Percentiles rank a stretch among this genome's conserved stretches.
These are phyloP conservation scores for Philotrypesis tridentata DNA, from an alignment of 1,140 invertebrate genomes.

Conservation along the genomic window DNA sequence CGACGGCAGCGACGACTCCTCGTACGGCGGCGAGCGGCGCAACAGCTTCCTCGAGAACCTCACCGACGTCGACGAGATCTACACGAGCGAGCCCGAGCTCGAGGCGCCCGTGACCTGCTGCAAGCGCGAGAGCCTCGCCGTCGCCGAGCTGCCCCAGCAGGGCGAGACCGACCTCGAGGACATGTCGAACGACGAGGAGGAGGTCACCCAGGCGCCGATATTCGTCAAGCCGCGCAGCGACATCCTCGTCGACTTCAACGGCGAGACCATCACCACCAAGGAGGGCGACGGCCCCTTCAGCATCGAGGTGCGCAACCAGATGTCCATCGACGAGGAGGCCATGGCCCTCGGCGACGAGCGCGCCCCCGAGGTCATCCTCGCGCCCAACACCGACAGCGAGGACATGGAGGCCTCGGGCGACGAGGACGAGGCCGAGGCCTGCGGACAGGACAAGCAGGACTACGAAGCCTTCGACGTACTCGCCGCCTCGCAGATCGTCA, in stretches of 20 bases:
- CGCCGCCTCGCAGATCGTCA: slow-evolving; percentile 64
- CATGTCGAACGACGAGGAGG: slow-evolving; percentile 64
- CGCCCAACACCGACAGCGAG: slow-evolving; percentile 67
- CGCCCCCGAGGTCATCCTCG: slow-evolving; percentile 57
- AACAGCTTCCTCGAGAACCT: slow-evolving; percentile 63
- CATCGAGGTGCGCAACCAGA: slow-evolving; percentile 67
- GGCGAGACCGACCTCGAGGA: slow-evolving; percentile 70
- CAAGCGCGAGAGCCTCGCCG: slow-evolving; percentile 43
- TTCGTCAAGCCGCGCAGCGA: slow-evolving; percentile 58
- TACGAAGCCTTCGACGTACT: slow-evolving; percentile 62
- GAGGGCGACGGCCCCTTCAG: slow-evolving; percentile 72
- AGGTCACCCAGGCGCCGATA: slow-evolving; percentile 53
- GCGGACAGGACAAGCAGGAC: slow-evolving; percentile 51
- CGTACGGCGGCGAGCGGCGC: slow-evolving; percentile 45
- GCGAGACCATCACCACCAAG: slow-evolving; percentile 69
- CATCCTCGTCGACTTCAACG: slow-evolving; percentile 65
- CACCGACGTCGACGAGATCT: slow-evolving; percentile 70
- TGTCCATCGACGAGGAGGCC: slow-evolving; percentile 59
- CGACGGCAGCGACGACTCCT: slow-evolving; percentile 51
- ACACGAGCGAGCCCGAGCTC: slow-evolving; percentile 62
- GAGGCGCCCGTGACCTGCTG: slow-evolving; percentile 50
- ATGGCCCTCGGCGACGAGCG: not conserved
- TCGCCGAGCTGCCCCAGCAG: slow-evolving; percentile 53
- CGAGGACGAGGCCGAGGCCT: slow-evolving; percentile 60
- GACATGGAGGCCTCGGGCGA: slow-evolving; percentile 69